These are phyloP conservation scores for Gandaritis pyraliata DNA, from an alignment of 2,888 invertebrate genomes.

Conservation along the genomic window DNA sequence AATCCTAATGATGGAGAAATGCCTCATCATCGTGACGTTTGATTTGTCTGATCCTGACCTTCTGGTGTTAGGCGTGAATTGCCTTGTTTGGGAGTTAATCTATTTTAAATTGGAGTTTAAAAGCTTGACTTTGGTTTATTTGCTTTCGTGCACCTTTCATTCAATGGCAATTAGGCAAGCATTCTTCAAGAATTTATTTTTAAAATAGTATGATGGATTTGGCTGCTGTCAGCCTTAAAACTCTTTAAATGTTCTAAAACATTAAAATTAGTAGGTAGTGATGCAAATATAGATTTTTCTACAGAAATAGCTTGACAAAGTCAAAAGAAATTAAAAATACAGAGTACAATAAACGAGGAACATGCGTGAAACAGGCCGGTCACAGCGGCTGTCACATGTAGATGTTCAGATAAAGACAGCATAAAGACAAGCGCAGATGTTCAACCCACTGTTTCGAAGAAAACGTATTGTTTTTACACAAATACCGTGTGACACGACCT, in stretches of 20 bases:
- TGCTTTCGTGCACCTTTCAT: conserved; percentile 41
- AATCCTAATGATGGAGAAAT: conserved; percentile 78
- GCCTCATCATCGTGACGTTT: conserved; percentile 73
- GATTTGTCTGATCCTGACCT: conserved; percentile 70
- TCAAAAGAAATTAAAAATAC: conserved; percentile 41
- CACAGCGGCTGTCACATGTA: conserved; percentile 52
- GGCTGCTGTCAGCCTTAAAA: not conserved
- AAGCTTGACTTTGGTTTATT: conserved; percentile 48
- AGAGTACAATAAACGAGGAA: conserved; percentile 39
- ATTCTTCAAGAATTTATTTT: conserved; percentile 18
- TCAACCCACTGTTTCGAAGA: conserved; percentile 58
- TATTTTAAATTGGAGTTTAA: conserved; percentile 67
- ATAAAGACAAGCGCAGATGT: conserved; percentile 76
- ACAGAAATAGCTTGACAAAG: conserved; percentile 21
- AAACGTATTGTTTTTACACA: conserved; percentile 62
- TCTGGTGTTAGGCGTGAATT: conserved; percentile 74
- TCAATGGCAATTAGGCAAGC: conserved; percentile 16
- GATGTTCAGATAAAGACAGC: conserved; percentile 59
- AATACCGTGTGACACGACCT: conserved; percentile 59
- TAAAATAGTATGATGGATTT: conserved; percentile 1
- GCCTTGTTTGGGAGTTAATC: conserved; percentile 69
- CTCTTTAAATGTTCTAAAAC: not conserved
- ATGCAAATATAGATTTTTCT: conserved; percentile 18
- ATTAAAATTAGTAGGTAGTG: conserved; percentile 13
- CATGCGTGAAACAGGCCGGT: conserved; percentile 42